These are phyloP conservation scores for Jacana jacana DNA, from an alignment of 2,113 vertebrate species.

Conservation along the genomic window DNA sequence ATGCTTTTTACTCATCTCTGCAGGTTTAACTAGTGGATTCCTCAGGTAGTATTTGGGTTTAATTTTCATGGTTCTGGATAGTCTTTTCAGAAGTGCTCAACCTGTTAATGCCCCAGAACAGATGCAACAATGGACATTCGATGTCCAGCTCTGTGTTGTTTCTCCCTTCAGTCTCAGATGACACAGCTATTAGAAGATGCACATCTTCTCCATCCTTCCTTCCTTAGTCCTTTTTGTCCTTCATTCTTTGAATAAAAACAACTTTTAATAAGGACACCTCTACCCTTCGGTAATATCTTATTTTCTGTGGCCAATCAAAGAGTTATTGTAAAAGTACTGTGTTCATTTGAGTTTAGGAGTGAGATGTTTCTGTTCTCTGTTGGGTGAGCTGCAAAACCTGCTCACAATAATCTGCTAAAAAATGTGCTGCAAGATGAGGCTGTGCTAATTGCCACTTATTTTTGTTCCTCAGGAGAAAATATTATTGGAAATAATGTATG, in stretches of 20 bases:
- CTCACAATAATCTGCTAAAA: neutral
- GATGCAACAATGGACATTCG: neutral
- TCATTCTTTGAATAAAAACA: neutral
- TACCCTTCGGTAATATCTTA: neutral
- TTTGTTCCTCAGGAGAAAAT: constrained; percentile 31
- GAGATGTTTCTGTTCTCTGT: neutral
- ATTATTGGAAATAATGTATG: constrained; percentile 1
- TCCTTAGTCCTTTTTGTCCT: neutral
- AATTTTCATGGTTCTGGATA: neutral
- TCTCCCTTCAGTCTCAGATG: neutral
- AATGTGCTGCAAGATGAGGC: neutral
- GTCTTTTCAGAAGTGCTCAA: neutral
- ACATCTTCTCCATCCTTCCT: neutral
- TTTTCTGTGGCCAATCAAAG: neutral
- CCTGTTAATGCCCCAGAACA: neutral
- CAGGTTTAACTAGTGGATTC: neutral
- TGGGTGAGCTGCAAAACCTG: neutral
- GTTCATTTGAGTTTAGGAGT: neutral
- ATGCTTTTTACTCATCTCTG: neutral
- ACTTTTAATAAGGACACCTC: neutral
- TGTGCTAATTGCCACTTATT: constrained; percentile 6
- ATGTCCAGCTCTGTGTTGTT: accelerated
- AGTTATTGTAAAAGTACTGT: neutral
- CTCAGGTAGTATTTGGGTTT: neutral
- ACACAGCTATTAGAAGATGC: neutral